Evolutionary conservation across 2,113 vertebrate genomes (phyloP).

Genomic region (Reinhardtius hippoglossoides): DNA sequence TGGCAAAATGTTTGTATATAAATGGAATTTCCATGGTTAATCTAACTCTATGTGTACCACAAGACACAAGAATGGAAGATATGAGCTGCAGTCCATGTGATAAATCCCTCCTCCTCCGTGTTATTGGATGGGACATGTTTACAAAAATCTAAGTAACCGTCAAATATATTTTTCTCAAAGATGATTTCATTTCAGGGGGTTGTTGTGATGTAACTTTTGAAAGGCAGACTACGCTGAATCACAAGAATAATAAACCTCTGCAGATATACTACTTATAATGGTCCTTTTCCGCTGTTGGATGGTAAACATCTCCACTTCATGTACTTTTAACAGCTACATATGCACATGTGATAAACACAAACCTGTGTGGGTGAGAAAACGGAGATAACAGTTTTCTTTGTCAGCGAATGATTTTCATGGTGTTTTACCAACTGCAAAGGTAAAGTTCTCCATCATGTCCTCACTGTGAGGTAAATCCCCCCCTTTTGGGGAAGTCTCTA

Average conservation of each 20-base stretch:
- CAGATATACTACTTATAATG: constrained; percentile 22
- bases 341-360: constrained; percentile 2
- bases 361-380: constrained; percentile 21
- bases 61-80: no score
- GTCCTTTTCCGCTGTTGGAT: constrained; percentile 16
- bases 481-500: constrained; percentile 45
- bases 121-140: no score
- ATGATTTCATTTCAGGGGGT: not conserved
- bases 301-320: constrained; percentile 11
- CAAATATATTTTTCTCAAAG: no score
- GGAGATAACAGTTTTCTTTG: constrained; percentile 34
- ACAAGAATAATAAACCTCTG: constrained; percentile 11
- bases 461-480: constrained; percentile 40
- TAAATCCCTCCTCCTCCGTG: no score
- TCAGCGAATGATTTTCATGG: constrained; percentile 42
- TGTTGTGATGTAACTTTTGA: constrained; percentile 34
- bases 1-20: not conserved
- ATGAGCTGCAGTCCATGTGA: no score
- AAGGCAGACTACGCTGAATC: constrained; percentile 36
- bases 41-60: no score
- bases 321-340: constrained; percentile 22
- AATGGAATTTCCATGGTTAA: no score
- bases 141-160: no score
- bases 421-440: constrained; percentile 46
- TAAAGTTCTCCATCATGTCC: constrained; percentile 47